These are phyloP conservation scores for Acipenser transmontanus DNA, from an alignment of 2,797 vertebrate genomes.

Conservation along the genomic window DNA sequence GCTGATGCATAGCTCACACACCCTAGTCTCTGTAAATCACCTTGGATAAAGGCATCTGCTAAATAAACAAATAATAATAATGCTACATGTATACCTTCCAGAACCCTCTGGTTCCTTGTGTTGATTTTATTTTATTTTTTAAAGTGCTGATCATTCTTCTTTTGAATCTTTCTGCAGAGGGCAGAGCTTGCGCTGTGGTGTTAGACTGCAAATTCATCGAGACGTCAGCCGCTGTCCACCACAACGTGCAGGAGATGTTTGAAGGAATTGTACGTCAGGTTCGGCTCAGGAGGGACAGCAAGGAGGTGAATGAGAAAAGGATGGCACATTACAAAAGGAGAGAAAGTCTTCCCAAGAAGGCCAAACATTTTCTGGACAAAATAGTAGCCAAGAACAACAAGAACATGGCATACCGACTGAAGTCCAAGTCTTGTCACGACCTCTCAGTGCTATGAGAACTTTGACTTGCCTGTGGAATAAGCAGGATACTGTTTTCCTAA, in stretches of 20 bases:
- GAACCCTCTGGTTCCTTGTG: no score
- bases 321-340: slow-evolving; percentile 56
- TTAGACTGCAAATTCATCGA: slow-evolving; percentile 97
- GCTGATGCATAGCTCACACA: no score
- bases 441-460: slow-evolving; percentile 78
- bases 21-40: no score
- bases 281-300: slow-evolving; percentile 80
- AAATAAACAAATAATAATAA: no score
- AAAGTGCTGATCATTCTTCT: no score
- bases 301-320: slow-evolving; percentile 73
- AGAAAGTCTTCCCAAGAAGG: slow-evolving; percentile 84
- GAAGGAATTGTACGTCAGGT: slow-evolving; percentile 86
- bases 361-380: slow-evolving; percentile 84
- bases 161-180: slow-evolving; percentile 61
- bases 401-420: slow-evolving; percentile 86
- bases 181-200: slow-evolving; percentile 79
- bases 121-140: no score
- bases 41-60: no score
- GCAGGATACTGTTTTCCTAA: no score
- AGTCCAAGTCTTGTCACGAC: slow-evolving; percentile 94
- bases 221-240: slow-evolving; percentile 89
- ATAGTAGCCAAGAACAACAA: slow-evolving; percentile 90
- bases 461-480: slow-evolving; percentile 21
- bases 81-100: no score
- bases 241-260: slow-evolving; percentile 88